phyloP scores from a whole-genome alignment of 2,113 vertebrate species.

The Solea senegalensis region DNA sequence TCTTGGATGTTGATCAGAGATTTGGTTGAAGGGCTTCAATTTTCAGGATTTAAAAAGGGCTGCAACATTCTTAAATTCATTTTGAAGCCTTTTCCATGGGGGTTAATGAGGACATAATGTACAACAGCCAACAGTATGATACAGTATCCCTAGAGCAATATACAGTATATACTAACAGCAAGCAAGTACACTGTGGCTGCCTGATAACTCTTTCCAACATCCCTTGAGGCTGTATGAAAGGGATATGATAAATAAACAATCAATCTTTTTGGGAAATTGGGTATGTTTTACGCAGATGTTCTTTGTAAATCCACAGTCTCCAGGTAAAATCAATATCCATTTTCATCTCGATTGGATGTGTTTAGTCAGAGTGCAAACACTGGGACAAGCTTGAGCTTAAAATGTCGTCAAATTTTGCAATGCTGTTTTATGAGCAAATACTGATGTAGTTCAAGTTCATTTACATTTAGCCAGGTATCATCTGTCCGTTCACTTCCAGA shows the following conservation, averaged over 20 bases:
- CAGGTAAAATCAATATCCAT: neutral
- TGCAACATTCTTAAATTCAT: neutral
- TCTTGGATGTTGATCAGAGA: too few relatives aligned
- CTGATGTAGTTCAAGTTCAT: neutral
- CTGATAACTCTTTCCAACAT: neutral
- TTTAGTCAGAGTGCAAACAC: neutral
- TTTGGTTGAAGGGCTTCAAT: too few relatives aligned
- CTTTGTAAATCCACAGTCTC: neutral
- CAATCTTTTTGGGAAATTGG: neutral
- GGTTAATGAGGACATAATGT: neutral
- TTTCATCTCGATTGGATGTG: neutral
- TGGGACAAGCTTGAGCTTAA: neutral
- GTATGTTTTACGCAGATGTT: neutral
- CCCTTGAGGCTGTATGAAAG: neutral
- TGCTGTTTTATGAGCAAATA: neutral
- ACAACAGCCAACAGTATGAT: neutral
- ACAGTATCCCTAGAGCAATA: neutral
- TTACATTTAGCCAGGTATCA: neutral
- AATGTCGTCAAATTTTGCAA: neutral
- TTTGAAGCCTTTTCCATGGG: neutral
- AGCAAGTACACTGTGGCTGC: neutral
- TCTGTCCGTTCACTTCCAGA: neutral
- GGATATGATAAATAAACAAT: neutral
- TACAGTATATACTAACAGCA: neutral
- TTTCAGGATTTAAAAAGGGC: too few relatives aligned